A percentile compares a stretch with the other conserved stretches of the same genome.
phyloP scores from a whole-genome alignment of 1,140 invertebrate species.

The Macrocentrus cingulum region DNA sequence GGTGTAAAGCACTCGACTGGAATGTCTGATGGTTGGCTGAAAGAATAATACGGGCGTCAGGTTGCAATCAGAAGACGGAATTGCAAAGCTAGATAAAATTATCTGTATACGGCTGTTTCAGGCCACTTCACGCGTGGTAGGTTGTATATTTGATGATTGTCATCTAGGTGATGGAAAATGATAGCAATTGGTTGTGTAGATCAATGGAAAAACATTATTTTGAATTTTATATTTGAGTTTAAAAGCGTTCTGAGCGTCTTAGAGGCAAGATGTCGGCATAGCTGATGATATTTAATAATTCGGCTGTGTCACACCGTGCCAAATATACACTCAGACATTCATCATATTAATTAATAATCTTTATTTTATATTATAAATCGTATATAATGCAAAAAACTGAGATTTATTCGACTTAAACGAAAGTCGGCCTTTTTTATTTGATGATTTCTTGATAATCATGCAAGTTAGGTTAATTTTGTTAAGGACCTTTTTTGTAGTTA shows the following conservation, averaged over 20 bases:
- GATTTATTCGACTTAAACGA: no score
- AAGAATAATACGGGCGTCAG: slow-evolving; percentile 11
- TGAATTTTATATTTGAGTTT: not conserved
- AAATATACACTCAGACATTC: slow-evolving; percentile 43
- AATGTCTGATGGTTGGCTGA: slow-evolving; percentile 10
- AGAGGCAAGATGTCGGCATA: slow-evolving; percentile 61
- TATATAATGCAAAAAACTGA: no score
- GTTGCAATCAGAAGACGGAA: slow-evolving; percentile 2
- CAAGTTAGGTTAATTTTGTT: no score
- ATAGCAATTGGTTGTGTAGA: not conserved
- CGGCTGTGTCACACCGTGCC: slow-evolving; percentile 59
- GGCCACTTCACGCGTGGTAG: no score
- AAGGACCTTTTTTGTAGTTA: no score
- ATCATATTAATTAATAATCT: no score
- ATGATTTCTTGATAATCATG: no score
- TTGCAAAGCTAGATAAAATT: not conserved
- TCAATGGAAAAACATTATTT: slow-evolving; percentile 10
- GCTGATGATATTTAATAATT: slow-evolving; percentile 54
- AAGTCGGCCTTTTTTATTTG: no score
- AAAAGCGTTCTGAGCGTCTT: slow-evolving; percentile 39
- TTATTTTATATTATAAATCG: no score
- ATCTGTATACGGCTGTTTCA: no score
- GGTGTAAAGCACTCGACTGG: not conserved
- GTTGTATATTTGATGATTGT: not conserved
- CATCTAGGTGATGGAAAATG: not conserved